Evolutionary conservation across 2,888 invertebrate genomes (phyloP).

Genomic region (Epicampocera succincta): DNA sequence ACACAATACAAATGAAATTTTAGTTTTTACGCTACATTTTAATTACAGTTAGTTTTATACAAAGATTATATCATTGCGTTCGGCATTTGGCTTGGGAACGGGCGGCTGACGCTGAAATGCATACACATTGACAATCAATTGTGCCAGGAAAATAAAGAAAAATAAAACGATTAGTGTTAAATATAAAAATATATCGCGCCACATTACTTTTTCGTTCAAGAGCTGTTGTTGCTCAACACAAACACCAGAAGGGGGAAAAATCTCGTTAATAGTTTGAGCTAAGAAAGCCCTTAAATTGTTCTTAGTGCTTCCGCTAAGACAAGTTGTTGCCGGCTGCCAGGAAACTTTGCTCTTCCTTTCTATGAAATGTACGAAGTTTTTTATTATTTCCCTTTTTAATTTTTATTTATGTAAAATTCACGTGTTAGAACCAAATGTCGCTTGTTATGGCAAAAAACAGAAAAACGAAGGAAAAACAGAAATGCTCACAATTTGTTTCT

Average conservation of each 20-base stretch:
- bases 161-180: conserved; percentile 81
- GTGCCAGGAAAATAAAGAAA: conserved; percentile 81
- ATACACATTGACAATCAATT: conserved; percentile 81
- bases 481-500: conserved; percentile 7
- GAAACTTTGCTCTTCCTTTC: background rate
- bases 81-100: conserved; percentile 75
- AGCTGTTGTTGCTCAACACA: conserved; percentile 8
- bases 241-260: background rate
- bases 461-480: background rate
- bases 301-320: background rate
- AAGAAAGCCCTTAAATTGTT: background rate
- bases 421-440: conserved; percentile 35
- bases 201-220: conserved; percentile 74
- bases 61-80: conserved; percentile 79
- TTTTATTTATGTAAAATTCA: conserved; percentile 40
- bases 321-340: background rate
- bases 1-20: background rate
- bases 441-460: conserved; percentile 29
- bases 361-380: background rate
- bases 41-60: conserved; percentile 72
- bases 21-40: background rate
- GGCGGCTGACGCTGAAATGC: conserved; percentile 80
- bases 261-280: background rate
- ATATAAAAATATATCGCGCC: conserved; percentile 81
- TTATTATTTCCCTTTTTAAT: conserved; percentile 14